phyloP scores from a whole-genome alignment of 53 echinoderm and acorn worm species.

The Paelopatides confundens region DNA sequence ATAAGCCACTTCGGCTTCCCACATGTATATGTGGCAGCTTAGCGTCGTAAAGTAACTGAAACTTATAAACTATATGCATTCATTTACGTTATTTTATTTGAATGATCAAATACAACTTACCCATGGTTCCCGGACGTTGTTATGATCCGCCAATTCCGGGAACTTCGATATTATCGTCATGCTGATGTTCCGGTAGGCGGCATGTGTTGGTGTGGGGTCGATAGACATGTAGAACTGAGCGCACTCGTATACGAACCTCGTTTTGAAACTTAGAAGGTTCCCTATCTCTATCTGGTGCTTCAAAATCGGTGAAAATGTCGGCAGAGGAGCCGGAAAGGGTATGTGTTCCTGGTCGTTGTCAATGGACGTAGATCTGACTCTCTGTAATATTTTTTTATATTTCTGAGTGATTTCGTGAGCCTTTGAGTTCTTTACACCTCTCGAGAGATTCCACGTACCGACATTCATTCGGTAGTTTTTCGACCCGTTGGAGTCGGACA shows the following conservation, averaged over 20 bases:
- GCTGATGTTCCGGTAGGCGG: slow-evolving; percentile 81
- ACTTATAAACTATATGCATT: too few relatives aligned
- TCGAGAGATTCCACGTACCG: not conserved
- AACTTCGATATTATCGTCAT: slow-evolving; percentile 74
- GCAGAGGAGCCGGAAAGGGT: slow-evolving; percentile 78
- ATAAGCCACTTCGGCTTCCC: too few relatives aligned
- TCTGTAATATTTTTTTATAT: slow-evolving; percentile 70
- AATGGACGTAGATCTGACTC: slow-evolving; percentile 41
- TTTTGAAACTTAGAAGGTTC: slow-evolving; percentile 55
- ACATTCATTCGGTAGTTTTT: not conserved
- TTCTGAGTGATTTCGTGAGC: slow-evolving; percentile 65
- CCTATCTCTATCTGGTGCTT: slow-evolving; percentile 61
- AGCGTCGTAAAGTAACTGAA: too few relatives aligned
- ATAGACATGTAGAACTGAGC: slow-evolving; percentile 77
- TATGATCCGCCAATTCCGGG: slow-evolving; percentile 59
- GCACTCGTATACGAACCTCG: slow-evolving; percentile 67
- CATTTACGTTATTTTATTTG: too few relatives aligned
- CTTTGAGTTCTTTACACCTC: slow-evolving; percentile 2
- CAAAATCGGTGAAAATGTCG: slow-evolving; percentile 64
- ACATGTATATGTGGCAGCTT: too few relatives aligned
- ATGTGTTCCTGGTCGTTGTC: slow-evolving; percentile 3
- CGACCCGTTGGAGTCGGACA: not conserved
- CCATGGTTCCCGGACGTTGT: slow-evolving; percentile 64
- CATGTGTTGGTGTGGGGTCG: slow-evolving; percentile 68
- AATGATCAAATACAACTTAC: slow-evolving; percentile 52